Conservation (phyloP, 2,888 invertebrate genomes). For the Chrysolina oricalcia region DNA sequence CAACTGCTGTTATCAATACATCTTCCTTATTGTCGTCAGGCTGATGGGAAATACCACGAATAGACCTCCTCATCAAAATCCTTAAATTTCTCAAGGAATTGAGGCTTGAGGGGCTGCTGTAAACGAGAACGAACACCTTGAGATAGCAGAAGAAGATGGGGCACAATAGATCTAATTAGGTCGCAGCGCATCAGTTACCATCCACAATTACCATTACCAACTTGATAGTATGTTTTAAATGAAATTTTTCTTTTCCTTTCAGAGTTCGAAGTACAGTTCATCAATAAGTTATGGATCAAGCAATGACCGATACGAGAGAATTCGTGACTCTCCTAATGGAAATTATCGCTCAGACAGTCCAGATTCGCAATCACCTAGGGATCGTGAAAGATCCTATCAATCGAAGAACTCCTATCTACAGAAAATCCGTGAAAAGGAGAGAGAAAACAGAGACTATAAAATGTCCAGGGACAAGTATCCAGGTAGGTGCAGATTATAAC, state of each 20-base stretch:
- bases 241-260: slow-evolving; percentile 31
- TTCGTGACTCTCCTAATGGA: slow-evolving; percentile 79
- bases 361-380: slow-evolving; percentile 83
- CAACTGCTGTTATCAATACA: too few species aligned
- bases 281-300: slow-evolving; percentile 77
- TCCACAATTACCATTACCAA: too few species aligned
- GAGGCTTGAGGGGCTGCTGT: too few species aligned
- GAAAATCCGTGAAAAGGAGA: slow-evolving; percentile 86
- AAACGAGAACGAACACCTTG: too few species aligned
- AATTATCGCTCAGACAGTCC: slow-evolving; percentile 82
- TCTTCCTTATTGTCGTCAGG: too few species aligned
- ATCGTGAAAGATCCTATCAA: slow-evolving; percentile 77
- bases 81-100: too few species aligned
- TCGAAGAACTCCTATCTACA: slow-evolving; percentile 80
- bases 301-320: slow-evolving; percentile 76
- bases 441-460: slow-evolving; percentile 92
- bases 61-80: too few species aligned
- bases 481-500: slow-evolving; percentile 73
- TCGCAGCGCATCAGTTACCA: too few species aligned
- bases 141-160: too few species aligned
- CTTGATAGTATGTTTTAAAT: neutral
- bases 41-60: too few species aligned
- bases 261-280: slow-evolving; percentile 87
- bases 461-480: slow-evolving; percentile 91
- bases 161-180: too few species aligned